These are phyloP conservation scores for Clarias macrocephalus DNA, from an alignment of 2,113 vertebrate genomes.

Conservation along the genomic window DNA sequence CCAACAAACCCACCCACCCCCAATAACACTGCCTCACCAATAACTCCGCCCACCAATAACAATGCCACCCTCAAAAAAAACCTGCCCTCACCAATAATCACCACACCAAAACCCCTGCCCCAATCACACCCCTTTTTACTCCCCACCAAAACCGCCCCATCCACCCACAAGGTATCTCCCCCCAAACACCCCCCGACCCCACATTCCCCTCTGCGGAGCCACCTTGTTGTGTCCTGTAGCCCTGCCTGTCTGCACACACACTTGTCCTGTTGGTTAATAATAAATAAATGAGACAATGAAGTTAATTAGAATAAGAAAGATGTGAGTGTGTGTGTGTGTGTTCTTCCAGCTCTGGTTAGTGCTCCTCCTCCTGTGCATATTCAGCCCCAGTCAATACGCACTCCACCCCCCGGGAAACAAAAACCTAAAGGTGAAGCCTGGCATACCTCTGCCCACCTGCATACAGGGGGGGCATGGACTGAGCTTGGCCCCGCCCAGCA, in stretches of 20 bases:
- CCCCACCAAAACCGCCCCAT: neutral
- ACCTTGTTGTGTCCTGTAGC: neutral
- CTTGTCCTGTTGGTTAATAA: neutral
- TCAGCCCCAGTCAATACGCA: constrained; percentile 70
- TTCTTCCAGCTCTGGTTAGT: constrained; percentile 69
- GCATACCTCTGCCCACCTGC: constrained; percentile 34
- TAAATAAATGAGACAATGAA: neutral
- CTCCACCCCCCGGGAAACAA: constrained; percentile 69
- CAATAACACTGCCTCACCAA: neutral
- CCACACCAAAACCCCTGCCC: neutral
- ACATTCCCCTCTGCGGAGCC: neutral
- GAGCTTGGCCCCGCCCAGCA: constrained; percentile 54
- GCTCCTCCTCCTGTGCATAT: constrained; percentile 68
- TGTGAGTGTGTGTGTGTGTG: constrained; percentile 49
- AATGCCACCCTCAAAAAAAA: neutral
- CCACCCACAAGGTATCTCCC: neutral
- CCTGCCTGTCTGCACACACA: constrained; percentile 45
- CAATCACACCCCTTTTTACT: neutral
- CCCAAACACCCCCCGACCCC: neutral
- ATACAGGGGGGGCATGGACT: constrained; percentile 68
- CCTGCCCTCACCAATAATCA: neutral
- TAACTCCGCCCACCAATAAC: neutral
- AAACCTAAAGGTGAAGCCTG: constrained; percentile 67
- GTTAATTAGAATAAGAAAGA: neutral
- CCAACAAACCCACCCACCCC: too few relatives aligned